These are phyloP conservation scores for Anomalospiza imberbis DNA, from an alignment of 2,797 vertebrate species.

Conservation along the genomic window DNA sequence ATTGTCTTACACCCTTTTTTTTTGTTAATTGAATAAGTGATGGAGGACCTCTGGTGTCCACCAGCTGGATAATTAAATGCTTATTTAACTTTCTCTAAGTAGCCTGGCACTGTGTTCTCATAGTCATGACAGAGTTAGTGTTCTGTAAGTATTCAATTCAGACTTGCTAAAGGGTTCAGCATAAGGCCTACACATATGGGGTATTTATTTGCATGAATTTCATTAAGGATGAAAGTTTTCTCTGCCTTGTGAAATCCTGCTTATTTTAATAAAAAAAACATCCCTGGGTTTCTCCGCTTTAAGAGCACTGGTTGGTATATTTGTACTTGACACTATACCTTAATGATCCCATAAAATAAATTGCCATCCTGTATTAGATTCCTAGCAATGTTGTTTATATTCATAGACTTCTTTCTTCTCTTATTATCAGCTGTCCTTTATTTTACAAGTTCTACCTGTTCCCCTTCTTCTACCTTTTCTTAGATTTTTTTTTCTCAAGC, in stretches of 20 bases:
- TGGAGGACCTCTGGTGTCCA: not conserved
- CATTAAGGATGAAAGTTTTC: not conserved
- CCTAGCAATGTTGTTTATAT: not conserved
- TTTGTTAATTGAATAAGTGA: not conserved
- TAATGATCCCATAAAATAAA: not conserved
- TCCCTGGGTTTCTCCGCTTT: not conserved
- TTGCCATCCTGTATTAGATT: not conserved
- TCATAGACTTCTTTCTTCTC: not conserved
- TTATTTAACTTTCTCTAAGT: not conserved
- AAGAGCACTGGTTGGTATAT: not conserved
- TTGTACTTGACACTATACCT: not conserved
- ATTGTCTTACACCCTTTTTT: not conserved
- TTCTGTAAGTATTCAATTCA: not conserved
- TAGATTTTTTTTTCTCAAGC: not conserved
- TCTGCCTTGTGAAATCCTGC: not conserved
- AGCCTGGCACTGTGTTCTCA: not conserved
- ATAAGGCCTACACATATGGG: fast-evolving
- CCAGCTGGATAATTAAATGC: not conserved
- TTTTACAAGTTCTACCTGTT: not conserved
- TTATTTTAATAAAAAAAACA: not conserved
- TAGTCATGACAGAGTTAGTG: not conserved
- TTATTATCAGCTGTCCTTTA: not conserved
- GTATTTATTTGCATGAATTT: not conserved
- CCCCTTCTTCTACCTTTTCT: not conserved
- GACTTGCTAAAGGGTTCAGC: not conserved